phyloP scores from a whole-genome alignment of 37 sponge, comb jelly and placozoan genomes.

The Amphimedon queenslandica region DNA sequence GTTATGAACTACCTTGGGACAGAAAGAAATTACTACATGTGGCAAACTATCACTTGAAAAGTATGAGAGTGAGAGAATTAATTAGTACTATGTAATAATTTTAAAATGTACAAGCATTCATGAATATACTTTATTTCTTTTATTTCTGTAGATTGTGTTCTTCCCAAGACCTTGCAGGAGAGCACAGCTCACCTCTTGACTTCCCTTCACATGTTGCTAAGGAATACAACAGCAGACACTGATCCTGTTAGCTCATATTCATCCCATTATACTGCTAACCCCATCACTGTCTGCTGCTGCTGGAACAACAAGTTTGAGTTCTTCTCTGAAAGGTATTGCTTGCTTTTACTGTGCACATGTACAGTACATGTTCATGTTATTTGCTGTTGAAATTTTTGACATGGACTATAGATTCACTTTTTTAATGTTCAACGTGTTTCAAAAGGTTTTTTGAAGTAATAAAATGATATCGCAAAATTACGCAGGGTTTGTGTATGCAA shows the following conservation, averaged over 20 bases:
- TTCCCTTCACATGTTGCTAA: slow-evolving; percentile 62
- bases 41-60: slow-evolving; percentile 67
- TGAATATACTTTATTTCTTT: background rate
- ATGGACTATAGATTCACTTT: no score
- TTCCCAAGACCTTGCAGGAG: slow-evolving; percentile 21
- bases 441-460: no score
- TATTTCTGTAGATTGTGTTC: background rate
- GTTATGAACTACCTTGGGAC: slow-evolving; percentile 67
- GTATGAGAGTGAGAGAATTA: no score
- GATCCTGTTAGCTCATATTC: no score
- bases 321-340: slow-evolving; percentile 67
- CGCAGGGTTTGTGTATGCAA: no score
- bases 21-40: slow-evolving; percentile 58
- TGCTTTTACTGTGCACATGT: no score
- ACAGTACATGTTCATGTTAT: no score
- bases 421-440: no score
- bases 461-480: no score
- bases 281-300: background rate
- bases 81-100: no score
- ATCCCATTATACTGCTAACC: no score
- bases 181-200: slow-evolving; percentile 60
- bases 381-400: no score
- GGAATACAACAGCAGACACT: background rate
- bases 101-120: background rate
- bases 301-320: slow-evolving; percentile 61